phyloP scores from a whole-genome alignment of 1,140 invertebrate species.

The Drosophila sp. region DNA sequence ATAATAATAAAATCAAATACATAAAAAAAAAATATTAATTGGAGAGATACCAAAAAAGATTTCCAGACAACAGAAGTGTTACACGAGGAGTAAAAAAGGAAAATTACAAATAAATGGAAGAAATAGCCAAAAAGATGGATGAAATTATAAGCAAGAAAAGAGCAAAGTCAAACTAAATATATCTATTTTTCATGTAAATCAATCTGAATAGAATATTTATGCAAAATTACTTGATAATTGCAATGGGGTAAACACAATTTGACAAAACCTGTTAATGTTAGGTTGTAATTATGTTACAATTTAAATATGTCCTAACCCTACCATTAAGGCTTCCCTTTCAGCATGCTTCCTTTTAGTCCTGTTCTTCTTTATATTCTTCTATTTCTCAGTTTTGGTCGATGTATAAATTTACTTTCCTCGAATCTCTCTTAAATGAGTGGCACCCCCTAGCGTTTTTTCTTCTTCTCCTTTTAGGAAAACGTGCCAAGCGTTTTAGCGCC shows the following conservation, averaged over 20 bases:
- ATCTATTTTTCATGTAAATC: no score
- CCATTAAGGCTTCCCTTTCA: not conserved
- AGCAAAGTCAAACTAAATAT: no score
- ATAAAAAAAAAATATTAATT: no score
- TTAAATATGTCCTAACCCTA: conserved; percentile 23
- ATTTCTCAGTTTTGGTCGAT: conserved; percentile 14
- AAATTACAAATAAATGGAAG: no score
- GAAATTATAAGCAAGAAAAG: not conserved
- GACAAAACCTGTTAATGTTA: not conserved
- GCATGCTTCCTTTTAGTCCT: not conserved
- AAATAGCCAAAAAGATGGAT: no score
- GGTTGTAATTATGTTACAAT: conserved; percentile 54
- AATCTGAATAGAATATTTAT: no score
- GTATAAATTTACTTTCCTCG: conserved; percentile 34
- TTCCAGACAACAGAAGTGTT: no score
- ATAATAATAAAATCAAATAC: no score
- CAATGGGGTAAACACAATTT: not conserved
- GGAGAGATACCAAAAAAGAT: no score
- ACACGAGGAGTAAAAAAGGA: no score
- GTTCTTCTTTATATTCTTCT: not conserved
- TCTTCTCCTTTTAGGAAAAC: conserved; percentile 27
- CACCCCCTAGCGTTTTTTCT: conserved; percentile 13
- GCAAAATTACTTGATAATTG: no score
- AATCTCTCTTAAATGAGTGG: conserved; percentile 33
- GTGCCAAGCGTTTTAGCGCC: conserved; percentile 56